Conservation (phyloP, 1,140 invertebrate genomes). For the Heterodera schachtii region DNA sequence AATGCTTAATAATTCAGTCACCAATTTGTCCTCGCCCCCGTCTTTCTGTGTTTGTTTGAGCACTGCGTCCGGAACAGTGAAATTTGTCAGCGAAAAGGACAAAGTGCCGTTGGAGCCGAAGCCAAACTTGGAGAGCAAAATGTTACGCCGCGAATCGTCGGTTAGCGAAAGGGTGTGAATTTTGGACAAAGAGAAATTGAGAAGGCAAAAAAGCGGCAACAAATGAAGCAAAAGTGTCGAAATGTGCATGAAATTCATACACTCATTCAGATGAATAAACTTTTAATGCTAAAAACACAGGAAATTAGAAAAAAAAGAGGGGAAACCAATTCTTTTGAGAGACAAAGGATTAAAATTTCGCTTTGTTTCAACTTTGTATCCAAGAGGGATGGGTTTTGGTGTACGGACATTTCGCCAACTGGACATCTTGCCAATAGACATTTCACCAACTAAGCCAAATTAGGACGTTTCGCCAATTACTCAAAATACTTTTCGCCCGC, state of each 20-base stretch:
- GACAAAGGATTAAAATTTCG: no score
- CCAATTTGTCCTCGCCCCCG: slow-evolving; percentile 5
- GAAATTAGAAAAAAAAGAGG: no score
- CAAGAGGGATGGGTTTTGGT: no score
- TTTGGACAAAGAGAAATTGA: neutral
- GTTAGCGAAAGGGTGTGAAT: slow-evolving; percentile 67
- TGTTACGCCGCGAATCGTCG: slow-evolving; percentile 82
- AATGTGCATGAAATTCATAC: neutral
- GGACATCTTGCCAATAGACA: no score
- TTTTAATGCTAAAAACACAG: no score
- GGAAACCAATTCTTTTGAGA: no score
- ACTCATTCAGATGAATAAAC: neutral
- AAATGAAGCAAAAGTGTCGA: neutral
- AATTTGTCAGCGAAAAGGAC: slow-evolving; percentile 75
- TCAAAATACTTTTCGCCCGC: no score
- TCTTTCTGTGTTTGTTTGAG: slow-evolving; percentile 28
- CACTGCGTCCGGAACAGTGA: slow-evolving; percentile 63
- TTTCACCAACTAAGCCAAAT: no score
- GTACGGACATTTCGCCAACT: no score
- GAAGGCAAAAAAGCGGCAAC: neutral
- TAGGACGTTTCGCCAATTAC: no score
- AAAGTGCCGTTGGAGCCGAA: slow-evolving; percentile 82
- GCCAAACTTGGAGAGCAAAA: slow-evolving; percentile 87
- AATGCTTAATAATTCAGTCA: neutral
- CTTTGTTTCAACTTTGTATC: no score